Percentiles rank a stretch among this genome's conserved stretches.
Evolutionary conservation across 2,113 vertebrate genomes (phyloP).

Genomic region (Cyanistes caeruleus): DNA sequence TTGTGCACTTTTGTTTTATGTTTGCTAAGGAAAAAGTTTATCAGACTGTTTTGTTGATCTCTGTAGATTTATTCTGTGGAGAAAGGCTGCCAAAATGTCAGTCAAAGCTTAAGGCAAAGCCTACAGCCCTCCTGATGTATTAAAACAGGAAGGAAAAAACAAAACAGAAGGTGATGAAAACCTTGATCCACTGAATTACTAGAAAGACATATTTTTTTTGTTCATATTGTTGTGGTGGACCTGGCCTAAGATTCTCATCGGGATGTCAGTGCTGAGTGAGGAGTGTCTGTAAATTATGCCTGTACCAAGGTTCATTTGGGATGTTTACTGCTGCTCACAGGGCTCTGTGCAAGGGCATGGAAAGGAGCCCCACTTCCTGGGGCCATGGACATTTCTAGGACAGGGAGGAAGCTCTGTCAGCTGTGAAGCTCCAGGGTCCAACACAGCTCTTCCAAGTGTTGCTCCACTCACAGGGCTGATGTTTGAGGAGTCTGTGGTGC

Average conservation of each 20-base stretch:
- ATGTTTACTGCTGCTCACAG: neutral
- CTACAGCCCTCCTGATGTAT: neutral
- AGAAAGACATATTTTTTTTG: neutral
- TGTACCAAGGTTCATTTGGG: neutral
- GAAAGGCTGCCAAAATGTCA: constrained; percentile 1
- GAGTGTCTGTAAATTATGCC: neutral
- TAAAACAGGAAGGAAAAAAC: neutral
- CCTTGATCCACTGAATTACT: neutral
- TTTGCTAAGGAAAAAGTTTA: neutral
- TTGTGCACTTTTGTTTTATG: neutral
- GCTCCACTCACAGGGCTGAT: neutral
- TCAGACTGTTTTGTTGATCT: neutral
- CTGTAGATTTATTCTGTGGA: neutral
- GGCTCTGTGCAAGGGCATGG: accelerated
- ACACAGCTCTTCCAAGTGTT: no score
- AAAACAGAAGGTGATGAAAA: neutral
- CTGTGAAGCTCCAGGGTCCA: neutral
- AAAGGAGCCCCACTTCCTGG: neutral
- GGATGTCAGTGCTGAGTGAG: neutral
- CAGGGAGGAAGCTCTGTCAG: neutral
- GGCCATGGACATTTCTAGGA: neutral
- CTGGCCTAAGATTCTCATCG: neutral
- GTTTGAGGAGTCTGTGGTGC: neutral
- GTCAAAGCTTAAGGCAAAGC: constrained; percentile 14
- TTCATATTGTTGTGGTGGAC: neutral